A percentile compares a stretch with the other conserved stretches of the same genome.
Conservation (phyloP, 2,113 vertebrate species). For the Trochalopteron elliotii region DNA sequence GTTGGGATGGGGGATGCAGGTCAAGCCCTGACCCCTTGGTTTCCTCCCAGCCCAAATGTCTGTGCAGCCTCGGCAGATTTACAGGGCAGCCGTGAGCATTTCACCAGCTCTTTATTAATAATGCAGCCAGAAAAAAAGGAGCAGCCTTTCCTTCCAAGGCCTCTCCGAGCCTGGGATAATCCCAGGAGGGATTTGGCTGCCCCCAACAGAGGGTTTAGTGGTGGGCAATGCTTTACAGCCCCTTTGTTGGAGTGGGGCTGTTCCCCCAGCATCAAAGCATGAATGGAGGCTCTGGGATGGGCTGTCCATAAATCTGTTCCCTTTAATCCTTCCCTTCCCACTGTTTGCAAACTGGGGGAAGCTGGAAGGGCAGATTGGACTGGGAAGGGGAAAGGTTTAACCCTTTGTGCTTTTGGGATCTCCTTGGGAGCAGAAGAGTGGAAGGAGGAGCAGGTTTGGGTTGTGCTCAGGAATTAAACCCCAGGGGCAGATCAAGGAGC, state of each 20-base stretch:
- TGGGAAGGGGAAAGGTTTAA: background rate
- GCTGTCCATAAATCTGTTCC: constrained; percentile 49
- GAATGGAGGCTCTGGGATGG: background rate
- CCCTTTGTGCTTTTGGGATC: background rate
- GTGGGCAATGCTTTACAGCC: constrained; percentile 25
- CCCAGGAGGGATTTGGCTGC: constrained; percentile 47
- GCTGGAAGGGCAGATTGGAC: background rate
- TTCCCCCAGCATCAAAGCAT: constrained; percentile 29
- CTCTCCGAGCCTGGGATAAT: background rate
- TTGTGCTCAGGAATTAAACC: background rate
- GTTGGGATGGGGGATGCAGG: background rate
- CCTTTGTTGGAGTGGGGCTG: background rate
- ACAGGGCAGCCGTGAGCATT: constrained; percentile 12
- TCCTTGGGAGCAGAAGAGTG: background rate
- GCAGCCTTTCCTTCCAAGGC: background rate
- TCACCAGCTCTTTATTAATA: constrained; percentile 57
- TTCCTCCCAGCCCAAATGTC: background rate
- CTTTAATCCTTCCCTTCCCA: constrained; percentile 42
- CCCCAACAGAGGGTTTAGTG: background rate
- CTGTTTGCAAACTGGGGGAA: background rate
- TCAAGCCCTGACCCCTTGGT: background rate
- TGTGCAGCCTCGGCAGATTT: constrained; percentile 31
- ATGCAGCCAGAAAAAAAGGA: constrained; percentile 29
- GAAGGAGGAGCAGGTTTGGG: background rate
- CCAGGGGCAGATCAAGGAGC: background rate